Evolutionary conservation across 2,113 vertebrate species (phyloP), one percentile per base, ranked within the genome.

Genomic region (Morone saxatilis): DNA sequence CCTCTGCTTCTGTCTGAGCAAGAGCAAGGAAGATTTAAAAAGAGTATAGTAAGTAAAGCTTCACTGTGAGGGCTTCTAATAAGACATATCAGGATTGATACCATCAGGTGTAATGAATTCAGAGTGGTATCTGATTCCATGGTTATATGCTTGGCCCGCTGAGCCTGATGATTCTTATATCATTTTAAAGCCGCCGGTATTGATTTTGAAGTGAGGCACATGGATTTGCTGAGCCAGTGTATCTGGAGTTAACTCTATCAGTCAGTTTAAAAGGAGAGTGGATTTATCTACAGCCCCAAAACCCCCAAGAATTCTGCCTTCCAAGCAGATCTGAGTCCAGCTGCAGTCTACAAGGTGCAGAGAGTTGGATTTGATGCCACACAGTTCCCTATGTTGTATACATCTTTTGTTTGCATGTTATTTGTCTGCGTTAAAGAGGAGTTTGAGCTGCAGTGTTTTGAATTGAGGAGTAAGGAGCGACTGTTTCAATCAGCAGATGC

Each of bases 221-320:
- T 63, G 67, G 90, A 88, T 88, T 83, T 92, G 86, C 93, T 91
- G 90, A 94, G 91, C 80, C 69, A 77, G 86, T 86, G 69, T 78
- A 51, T 94, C 74, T 88, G 87, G 72, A 93, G 79, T 93, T 86
- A 90, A 92, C 81, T 87, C 85, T 85, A 80, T 91, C 89, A 86
- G 63, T 81, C 61, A 82, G 72, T 88, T 84, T 85, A 70, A 88
- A 85, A 50, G 43, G n/a, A 76, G 60, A 56, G 56, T 62, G 78
- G 80, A 90, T 92, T 91, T 86, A 91, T 91, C 86, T 87, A n/a
- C 40, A 41, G 78, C 40, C 51, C 63, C 57, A 61, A 86, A 87
- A 80, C 6, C 11, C 40, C 71, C 67, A 67, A 7, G 7, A 75
- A 71, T 82, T 90, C 51, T 84, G 86, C 78, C 59, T 70, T 78